Evolutionary conservation across 2,888 invertebrate species (phyloP).

Genomic region (Encarsia formosa): DNA sequence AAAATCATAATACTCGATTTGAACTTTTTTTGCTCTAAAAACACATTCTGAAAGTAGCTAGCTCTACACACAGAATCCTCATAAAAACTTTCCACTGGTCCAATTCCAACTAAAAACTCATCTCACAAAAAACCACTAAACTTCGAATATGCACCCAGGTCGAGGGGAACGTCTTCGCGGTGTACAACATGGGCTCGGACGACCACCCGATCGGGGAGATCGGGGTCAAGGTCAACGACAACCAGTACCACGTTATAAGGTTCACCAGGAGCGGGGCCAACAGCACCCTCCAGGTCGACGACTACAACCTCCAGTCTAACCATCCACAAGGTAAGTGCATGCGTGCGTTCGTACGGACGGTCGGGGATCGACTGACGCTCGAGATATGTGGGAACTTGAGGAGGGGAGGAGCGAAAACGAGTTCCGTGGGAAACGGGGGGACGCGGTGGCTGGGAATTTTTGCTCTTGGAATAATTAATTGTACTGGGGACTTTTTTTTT

Average conservation of each 20-base stretch:
- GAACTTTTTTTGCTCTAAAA: no score
- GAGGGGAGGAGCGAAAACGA: background rate
- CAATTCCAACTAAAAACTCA: no score
- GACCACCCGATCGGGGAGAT: constrained; percentile 88
- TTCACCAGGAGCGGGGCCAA: constrained; percentile 87
- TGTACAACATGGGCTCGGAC: constrained; percentile 90
- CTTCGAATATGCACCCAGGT: no score
- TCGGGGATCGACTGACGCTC: background rate
- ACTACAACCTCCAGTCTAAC: constrained; percentile 79
- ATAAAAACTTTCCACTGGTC: no score
- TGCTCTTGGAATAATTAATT: no score
- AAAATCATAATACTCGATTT: no score
- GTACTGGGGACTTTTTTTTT: no score
- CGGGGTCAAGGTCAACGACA: constrained; percentile 88
- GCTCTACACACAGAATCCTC: no score
- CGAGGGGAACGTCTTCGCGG: constrained; percentile 87
- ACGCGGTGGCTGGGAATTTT: constrained; percentile 3
- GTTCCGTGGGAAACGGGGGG: background rate
- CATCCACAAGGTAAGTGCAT: constrained; percentile 72
- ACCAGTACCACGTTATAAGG: constrained; percentile 87
- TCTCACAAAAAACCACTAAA: no score
- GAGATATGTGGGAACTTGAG: background rate
- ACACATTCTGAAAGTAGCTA: no score
- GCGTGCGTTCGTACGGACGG: background rate
- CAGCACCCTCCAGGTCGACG: constrained; percentile 87